Base-by-base conservation (phyloP, 2,888 invertebrate genomes). In the Ferdinandea cuprea region DNA sequence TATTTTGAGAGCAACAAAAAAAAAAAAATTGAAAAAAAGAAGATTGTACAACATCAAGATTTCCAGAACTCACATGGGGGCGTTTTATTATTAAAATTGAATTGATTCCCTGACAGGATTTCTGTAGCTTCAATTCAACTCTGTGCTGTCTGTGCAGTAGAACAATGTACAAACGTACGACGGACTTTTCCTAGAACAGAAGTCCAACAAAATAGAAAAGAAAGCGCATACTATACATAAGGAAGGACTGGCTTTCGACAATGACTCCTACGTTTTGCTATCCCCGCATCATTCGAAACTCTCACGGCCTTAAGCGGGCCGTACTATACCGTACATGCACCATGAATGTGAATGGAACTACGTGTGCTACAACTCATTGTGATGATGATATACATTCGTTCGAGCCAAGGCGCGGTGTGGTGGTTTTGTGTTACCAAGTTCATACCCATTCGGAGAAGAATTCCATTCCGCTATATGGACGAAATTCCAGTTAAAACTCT, bases 31-130 rank as follows among this genome's bases (percentile, higher is more conserved):
- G 35, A 25, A 50, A 25, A 63, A n/a, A 44, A 37, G 35, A 25
- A 50, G 5, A 58, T 58, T 68, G 74, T 59, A 28, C 13, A 76
- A 50, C 66, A 76, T 59, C 32, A 59, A 52, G 52, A 76, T 68
- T 68, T 52, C 44, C 35, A 59, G 42, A 74, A 74, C 50, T 68
- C 66, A 59, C 66, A 76, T 59, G 58, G 59, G 66, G 46, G 66
- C 35, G 58, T 46, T 77, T 69, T 77, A 54, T 77, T 77, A 69
- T 69, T 77, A 77, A 77, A 77, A 77, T 77, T 63, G 69, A 69
- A 77, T 77, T 63, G 68, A 77, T 69, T 61, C 69, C 37, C 35
- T 21, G 73, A 65, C 63, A 56, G 42, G 65, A 56, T 44, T 59
- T 11, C 13, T 37, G 9, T 42, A 44, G 1, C 15, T 42, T 15